phyloP scores from a whole-genome alignment of 37 sponge, comb jelly and placozoan species.

The Aphrocallistes beatrix region DNA sequence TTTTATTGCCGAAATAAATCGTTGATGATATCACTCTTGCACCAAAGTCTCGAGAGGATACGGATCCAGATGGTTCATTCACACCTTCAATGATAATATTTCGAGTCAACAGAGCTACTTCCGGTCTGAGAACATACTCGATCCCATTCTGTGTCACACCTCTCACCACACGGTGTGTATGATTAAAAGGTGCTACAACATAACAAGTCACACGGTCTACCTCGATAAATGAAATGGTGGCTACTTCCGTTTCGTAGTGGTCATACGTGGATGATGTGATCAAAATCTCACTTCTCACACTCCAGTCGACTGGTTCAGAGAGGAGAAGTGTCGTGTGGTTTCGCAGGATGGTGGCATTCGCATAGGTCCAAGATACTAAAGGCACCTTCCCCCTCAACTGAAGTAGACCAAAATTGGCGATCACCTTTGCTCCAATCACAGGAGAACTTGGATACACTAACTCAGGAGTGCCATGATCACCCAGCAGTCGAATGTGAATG shows the following conservation, averaged over 20 bases:
- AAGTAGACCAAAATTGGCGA: slow-evolving; percentile 67
- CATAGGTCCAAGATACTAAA: slow-evolving; percentile 43
- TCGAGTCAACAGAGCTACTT: slow-evolving; percentile 69
- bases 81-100: slow-evolving; percentile 40
- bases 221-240: slow-evolving; percentile 24
- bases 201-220: slow-evolving; percentile 18
- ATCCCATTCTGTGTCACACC: neutral
- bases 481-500: slow-evolving; percentile 48
- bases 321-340: slow-evolving; percentile 18
- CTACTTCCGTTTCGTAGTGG: slow-evolving; percentile 52
- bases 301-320: slow-evolving; percentile 46
- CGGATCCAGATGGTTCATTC: slow-evolving; percentile 20
- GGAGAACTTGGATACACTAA: slow-evolving; percentile 21
- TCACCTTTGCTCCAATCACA: slow-evolving; percentile 58
- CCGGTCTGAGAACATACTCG: slow-evolving; percentile 37
- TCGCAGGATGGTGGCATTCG: slow-evolving; percentile 20
- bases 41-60: slow-evolving; percentile 36
- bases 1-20: neutral
- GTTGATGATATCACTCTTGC: slow-evolving; percentile 45
- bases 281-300: slow-evolving; percentile 52
- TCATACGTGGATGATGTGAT: slow-evolving; percentile 72
- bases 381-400: slow-evolving; percentile 34
- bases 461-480: slow-evolving; percentile 23
- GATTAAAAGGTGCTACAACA: slow-evolving; percentile 24
- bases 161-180: slow-evolving; percentile 29